Evolutionary conservation across 64 coral and sea anemone species (phyloP), one percentile per base, ranked within the genome.

Genomic region (Dendronephthya gigantea): DNA sequence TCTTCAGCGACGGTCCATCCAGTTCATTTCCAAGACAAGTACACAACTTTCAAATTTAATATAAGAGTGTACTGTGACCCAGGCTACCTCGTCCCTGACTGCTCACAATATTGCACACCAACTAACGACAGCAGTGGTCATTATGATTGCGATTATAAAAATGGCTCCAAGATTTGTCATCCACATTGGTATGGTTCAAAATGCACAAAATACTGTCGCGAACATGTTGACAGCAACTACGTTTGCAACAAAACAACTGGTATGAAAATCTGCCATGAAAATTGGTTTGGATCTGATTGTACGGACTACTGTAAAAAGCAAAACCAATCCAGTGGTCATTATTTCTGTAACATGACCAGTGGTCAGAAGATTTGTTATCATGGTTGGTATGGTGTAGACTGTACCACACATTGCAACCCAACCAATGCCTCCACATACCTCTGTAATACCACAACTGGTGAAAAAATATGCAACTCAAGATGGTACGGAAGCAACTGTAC

Each of bases 51-150:
- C 62, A 88, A 86, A 17, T 76, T 96, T 14, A 55, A 29, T 9
- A 62, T 92, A 23, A 79, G 50, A 40, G 79, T 96, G 38, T 91
- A 96, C 50, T 96, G 93, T 82, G 93, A 89, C 38, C 34, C 88
- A 23, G 79, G 65, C 39, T 96, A 81, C 43, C 35, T 96, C 19
- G 56, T 92, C 38, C 93, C 93, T 50, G 84, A 92, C 55, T 96
- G 93, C 85, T 66, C 59, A 35, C 55, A 66, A 22, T 89, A 75
- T 8, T 89, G 88, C 15, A 23, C 23, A 9, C 39, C 51, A 38
- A 76, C 39, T 22, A 28, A 89, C 28, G 82, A 89, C 30, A n/a
- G 1, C 15, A 41, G 6, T 9, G 88, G 88, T 33, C 88, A 89
- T 37, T 89, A 89, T 58, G 22, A 49, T 28, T 89, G 88, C 28